Evolutionary conservation across 2,888 invertebrate genomes (phyloP).

Genomic region (Tiphia femorata): DNA sequence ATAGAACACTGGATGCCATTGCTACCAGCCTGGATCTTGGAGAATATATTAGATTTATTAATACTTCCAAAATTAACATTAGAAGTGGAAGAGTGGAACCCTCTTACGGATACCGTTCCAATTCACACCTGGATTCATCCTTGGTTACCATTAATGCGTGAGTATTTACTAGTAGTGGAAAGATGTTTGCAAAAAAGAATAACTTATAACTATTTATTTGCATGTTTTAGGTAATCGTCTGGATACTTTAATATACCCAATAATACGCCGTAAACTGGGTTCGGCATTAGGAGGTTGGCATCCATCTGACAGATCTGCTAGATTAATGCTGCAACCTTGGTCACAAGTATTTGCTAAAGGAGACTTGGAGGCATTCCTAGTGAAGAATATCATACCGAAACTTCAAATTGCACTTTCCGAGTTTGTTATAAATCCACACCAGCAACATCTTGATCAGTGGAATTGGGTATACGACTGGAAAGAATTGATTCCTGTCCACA

Average conservation of each 20-base stretch:
- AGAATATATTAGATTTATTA: slow-evolving; percentile 85
- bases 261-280: slow-evolving; percentile 92
- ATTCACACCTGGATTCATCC: slow-evolving; percentile 98
- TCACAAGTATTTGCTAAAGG: slow-evolving; percentile 80
- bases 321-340: slow-evolving; percentile 94
- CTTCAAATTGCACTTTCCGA: slow-evolving; percentile 78
- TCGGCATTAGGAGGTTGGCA: slow-evolving; percentile 94
- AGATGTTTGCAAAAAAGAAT: not conserved
- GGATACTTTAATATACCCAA: slow-evolving; percentile 81
- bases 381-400: slow-evolving; percentile 91
- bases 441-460: slow-evolving; percentile 88
- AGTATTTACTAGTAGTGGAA: slow-evolving; percentile 19
- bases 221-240: slow-evolving; percentile 70
- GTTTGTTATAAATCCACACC: slow-evolving; percentile 79
- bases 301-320: slow-evolving; percentile 93
- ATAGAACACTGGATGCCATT: slow-evolving; percentile 86
- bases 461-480: slow-evolving; percentile 96
- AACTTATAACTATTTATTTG: too few relatives aligned
- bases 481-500: slow-evolving; percentile 83
- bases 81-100: slow-evolving; percentile 94
- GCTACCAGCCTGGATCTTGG: slow-evolving; percentile 86
- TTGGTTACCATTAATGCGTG: slow-evolving; percentile 90
- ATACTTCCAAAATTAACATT: slow-evolving; percentile 81
- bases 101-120: slow-evolving; percentile 92
- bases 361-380: slow-evolving; percentile 84